A percentile compares a stretch with the other conserved stretches of the same genome.
These are phyloP conservation scores for Pachypeltis micranthus DNA, from an alignment of 1,140 invertebrate species.

Conservation along the genomic window DNA sequence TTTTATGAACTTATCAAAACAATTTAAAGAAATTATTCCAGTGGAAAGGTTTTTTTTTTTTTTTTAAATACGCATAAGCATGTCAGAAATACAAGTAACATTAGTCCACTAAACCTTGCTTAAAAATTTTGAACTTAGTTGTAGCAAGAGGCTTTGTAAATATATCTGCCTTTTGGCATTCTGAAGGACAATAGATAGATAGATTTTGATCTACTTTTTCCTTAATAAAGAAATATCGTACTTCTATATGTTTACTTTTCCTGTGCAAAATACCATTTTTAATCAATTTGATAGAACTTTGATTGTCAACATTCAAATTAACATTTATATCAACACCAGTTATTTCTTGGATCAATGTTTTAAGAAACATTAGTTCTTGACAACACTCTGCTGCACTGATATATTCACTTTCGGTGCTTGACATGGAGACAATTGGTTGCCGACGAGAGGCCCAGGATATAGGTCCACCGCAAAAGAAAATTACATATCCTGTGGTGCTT, in stretches of 20 bases:
- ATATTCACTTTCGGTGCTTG: slow-evolving; percentile 20
- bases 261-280: slow-evolving; percentile 17
- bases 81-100: too few relatives aligned
- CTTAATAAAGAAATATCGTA: slow-evolving; percentile 21
- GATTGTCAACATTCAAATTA: slow-evolving; percentile 24
- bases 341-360: slow-evolving; percentile 18
- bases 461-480: slow-evolving; percentile 14
- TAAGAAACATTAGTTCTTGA: slow-evolving; percentile 22
- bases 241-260: slow-evolving; percentile 24
- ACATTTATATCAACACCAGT: slow-evolving; percentile 6
- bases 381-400: slow-evolving; percentile 12
- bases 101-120: slow-evolving; percentile 7
- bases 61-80: too few relatives aligned
- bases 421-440: slow-evolving; percentile 19
- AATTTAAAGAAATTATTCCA: neutral
- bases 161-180: slow-evolving; percentile 18
- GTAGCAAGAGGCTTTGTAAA: slow-evolving; percentile 21
- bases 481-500: slow-evolving; percentile 20
- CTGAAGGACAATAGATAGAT: slow-evolving; percentile 16
- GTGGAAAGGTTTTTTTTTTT: neutral
- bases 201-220: slow-evolving; percentile 18
- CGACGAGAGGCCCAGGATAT: slow-evolving; percentile 20
- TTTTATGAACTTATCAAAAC: too few relatives aligned
- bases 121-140: slow-evolving; percentile 12
- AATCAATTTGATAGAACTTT: slow-evolving; percentile 22